A percentile compares a stretch with the other conserved stretches of the same genome.
Conservation (phyloP, 2,113 vertebrate genomes). For the Phaethon lepturus region DNA sequence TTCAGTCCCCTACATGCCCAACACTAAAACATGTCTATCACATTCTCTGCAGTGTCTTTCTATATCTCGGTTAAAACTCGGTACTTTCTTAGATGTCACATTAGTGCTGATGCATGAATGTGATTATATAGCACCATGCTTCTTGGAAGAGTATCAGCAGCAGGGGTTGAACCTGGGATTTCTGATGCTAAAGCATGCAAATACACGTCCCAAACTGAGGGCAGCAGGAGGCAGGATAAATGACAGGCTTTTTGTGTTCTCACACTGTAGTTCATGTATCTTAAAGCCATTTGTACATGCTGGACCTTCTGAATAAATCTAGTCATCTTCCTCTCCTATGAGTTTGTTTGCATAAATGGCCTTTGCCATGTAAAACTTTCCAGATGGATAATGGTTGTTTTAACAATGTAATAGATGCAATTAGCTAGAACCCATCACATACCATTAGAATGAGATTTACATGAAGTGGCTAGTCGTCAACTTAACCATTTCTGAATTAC, state of each 20-base stretch:
- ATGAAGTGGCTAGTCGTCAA: neutral
- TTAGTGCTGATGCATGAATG: neutral
- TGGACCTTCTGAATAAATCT: neutral
- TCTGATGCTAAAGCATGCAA: neutral
- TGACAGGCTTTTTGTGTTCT: neutral
- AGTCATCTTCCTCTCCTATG: accelerated
- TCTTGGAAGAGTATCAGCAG: neutral
- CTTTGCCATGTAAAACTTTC: neutral
- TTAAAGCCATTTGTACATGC: neutral
- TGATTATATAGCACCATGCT: neutral
- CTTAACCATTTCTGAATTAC: neutral
- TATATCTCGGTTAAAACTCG: accelerated
- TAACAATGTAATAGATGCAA: neutral
- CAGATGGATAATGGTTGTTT: neutral
- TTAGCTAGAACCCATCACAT: neutral
- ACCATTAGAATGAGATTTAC: neutral
- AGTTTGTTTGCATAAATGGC: neutral
- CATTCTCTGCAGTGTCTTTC: neutral
- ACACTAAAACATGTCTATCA: neutral
- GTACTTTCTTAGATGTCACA: neutral
- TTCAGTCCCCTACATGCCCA: neutral
- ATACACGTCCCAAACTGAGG: neutral
- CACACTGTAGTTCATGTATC: neutral
- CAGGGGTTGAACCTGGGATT: neutral
- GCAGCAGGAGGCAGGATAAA: neutral